Evolutionary conservation across 2,113 vertebrate genomes (phyloP), one percentile per base, ranked within the genome.

Genomic region (Bambusicola thoracicus): DNA sequence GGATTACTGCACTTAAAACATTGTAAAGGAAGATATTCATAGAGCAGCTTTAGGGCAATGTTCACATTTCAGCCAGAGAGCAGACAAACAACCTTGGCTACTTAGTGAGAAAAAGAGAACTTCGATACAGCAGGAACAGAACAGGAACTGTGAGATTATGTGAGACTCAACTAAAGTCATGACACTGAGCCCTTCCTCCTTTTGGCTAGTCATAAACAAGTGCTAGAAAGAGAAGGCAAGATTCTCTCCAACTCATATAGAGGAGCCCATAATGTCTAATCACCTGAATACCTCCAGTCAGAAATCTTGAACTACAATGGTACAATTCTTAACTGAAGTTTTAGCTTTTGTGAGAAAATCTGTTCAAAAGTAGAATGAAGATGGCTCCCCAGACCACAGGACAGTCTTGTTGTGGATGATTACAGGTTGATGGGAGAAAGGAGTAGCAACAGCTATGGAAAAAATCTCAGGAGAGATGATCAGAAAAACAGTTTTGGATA

Each of bases 111-210:
- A 48, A 65, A 40, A 40, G 41, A 83, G 61, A 79, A 41, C 41
- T 40, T 16, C 29, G 41, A 48, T 53, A 63, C n/a, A 36, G 22
- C 0, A 41, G 89, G 44, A 78, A 48, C 43, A 46, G 32, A 79
- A 10, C 6, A 49, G 44, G 43, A 53, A 40, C 43, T 43, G 40
- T 75, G 19, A 27, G 8, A 46, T 53, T 1, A 0, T 1, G 0
- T 2, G 14, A 34, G 65, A 77, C 25, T 10, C 56, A 18, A 24
- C 36, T 10, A 40, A 44, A 85, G 8, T 40, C 19, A 8, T 1
- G 3, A 17, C 58, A 17, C 25, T 11, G 46, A 70, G 43, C 34
- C 22, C 32, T 32, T 32, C 32, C 77, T 67, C n/a, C 24, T 73
- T 78, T 59, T 70, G 36, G 38, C 34, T 24, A 2, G 15, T 63